Conservation (phyloP, 92 coral and sea anemone species). For the Paragorgia papillata region DNA sequence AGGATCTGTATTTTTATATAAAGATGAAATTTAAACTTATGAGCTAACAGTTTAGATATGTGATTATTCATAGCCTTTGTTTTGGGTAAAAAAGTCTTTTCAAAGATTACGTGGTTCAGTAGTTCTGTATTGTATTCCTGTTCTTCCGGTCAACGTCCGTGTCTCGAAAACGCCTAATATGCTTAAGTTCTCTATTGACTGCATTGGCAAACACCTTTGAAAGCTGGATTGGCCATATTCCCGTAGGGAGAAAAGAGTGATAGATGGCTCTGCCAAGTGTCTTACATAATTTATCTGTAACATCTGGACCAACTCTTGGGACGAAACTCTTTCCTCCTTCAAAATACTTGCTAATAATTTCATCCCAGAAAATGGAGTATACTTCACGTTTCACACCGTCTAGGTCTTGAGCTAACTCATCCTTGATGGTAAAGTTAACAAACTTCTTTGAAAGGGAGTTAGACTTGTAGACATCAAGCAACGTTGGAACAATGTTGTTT, state of each 20-base stretch:
- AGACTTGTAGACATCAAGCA: conserved; percentile 21
- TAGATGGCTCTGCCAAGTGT: conserved; percentile 37
- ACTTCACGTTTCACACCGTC: conserved; percentile 47
- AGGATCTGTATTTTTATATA: too few species aligned
- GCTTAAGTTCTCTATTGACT: too few species aligned
- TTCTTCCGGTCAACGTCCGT: too few species aligned
- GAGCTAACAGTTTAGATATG: too few species aligned
- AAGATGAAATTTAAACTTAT: too few species aligned
- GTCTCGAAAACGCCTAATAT: too few species aligned
- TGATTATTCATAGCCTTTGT: too few species aligned
- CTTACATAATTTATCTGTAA: conserved; percentile 23
- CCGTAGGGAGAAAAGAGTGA: conserved; percentile 27
- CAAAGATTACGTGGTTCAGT: too few species aligned
- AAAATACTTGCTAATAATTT: conserved; percentile 20
- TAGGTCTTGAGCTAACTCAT: conserved; percentile 28
- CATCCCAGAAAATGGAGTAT: conserved; percentile 39
- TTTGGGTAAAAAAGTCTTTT: too few species aligned
- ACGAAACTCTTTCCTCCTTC: conserved; percentile 38
- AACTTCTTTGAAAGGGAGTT: conserved; percentile 9
- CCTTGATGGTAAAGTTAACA: conserved; percentile 20
- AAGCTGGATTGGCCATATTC: conserved; percentile 39
- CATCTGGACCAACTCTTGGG: conserved; percentile 49
- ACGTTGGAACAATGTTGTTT: conserved; percentile 4
- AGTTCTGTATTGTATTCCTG: too few species aligned
- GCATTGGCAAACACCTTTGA: conserved; percentile 25